Evolutionary conservation across 2,113 vertebrate species (phyloP), one percentile per base, ranked within the genome.

Genomic region (Serilophus lunatus): DNA sequence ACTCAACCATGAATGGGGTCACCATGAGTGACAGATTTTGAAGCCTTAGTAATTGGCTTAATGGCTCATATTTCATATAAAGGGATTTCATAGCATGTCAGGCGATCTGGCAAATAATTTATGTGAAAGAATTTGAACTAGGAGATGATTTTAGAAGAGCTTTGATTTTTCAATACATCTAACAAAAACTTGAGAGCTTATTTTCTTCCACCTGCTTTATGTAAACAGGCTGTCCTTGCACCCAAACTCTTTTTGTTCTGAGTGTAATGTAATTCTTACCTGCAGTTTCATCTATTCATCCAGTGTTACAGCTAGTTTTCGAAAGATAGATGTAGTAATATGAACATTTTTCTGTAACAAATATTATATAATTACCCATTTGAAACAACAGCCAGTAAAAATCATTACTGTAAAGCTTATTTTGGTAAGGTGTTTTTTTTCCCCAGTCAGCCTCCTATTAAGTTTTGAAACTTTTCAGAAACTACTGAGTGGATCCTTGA

Each of bases 1-100:
- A 6, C 3, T 3, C 4, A 12, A 14, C 4, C 0, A 0, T 61
- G 16, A n/a, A n/a, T n/a, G n/a, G n/a, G n/a, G n/a, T n/a, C n/a
- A n/a, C 47, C 40, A 18, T 28, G 19, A 82, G 8, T 28, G 42
- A 31, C 18, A 53, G 49, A 64, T 42, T 13, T 14, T 28, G 22
- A 88, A 60, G 5, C 13, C 17, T 51, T 68, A 42, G 28, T 90
- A 82, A 38, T 8, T 69, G 13, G 4, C 14, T 82, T 76, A 60
- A 82, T 85, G 77, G 17, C 7, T 92, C 3, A 4, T 69, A 19
- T 65, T 69, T 86, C 64, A 36, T 65, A 16, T 54, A 24, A 68
- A 69, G 47, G 5, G 23, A 61, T 59, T 69, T 86, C 3, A 15
- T 36, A 57, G 13, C 40, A 22, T 85, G 88, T 64, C n/a, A n/a